These are phyloP conservation scores for Limnephilus lunatus DNA, from an alignment of 2,888 invertebrate species.

Conservation along the genomic window DNA sequence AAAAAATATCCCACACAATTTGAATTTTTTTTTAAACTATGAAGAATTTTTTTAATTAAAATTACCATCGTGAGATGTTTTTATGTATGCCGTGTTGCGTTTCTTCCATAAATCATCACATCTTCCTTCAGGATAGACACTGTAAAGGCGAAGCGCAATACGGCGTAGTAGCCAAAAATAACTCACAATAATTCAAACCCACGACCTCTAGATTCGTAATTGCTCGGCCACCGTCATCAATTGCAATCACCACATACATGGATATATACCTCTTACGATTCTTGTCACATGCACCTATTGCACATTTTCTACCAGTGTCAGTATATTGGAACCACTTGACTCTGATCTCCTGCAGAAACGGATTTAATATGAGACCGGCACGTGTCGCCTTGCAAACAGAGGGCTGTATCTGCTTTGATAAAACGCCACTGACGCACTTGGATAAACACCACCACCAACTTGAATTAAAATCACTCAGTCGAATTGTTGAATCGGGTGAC, in stretches of 20 bases:
- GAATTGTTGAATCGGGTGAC: not conserved
- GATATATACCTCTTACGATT: not conserved
- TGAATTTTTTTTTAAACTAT: no score
- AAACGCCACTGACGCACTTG: not conserved
- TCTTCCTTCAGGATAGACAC: no score
- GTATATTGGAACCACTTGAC: slow-evolving; percentile 2
- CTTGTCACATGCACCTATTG: not conserved
- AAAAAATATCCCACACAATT: no score
- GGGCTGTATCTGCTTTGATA: not conserved
- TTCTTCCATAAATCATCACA: no score
- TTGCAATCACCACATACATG: not conserved
- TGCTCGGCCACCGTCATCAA: not conserved
- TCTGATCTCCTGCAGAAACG: slow-evolving; percentile 21
- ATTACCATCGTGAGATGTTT: no score
- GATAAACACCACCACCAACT: not conserved
- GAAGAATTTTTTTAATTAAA: no score
- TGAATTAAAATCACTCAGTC: not conserved
- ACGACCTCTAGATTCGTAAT: no score
- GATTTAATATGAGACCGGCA: slow-evolving; percentile 3
- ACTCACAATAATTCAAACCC: no score
- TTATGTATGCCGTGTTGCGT: no score
- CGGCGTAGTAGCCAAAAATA: no score
- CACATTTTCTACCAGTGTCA: not conserved
- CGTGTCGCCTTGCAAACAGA: slow-evolving; percentile 9
- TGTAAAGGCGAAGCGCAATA: no score